These are phyloP conservation scores for Dicaeum eximium DNA, from an alignment of 2,113 vertebrate genomes.

Conservation along the genomic window DNA sequence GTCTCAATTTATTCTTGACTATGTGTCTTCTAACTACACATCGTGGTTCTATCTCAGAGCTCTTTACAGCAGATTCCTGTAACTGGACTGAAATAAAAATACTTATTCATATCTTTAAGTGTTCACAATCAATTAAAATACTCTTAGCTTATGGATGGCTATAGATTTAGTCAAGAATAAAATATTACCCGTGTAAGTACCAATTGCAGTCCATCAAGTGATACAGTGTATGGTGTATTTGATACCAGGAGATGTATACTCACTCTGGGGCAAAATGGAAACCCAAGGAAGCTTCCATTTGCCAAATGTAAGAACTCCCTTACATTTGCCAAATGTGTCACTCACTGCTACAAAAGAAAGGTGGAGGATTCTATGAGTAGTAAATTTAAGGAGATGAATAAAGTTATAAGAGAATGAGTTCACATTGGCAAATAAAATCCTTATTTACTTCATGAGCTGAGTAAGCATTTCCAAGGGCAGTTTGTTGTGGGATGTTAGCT, in stretches of 20 bases:
- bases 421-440: background rate
- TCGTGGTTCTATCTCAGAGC: background rate
- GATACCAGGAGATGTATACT: background rate
- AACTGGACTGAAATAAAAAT: background rate
- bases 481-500: background rate
- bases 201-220: background rate
- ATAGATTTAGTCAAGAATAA: background rate
- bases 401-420: background rate
- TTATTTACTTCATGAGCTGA: background rate
- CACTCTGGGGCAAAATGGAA: background rate
- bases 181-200: background rate
- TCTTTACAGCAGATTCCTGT: background rate
- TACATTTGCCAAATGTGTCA: background rate
- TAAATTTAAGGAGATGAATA: background rate
- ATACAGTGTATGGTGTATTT: background rate
- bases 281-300: background rate
- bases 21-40: background rate
- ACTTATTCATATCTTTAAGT: background rate
- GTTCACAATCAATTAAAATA: background rate
- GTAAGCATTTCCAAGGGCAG: background rate
- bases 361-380: background rate
- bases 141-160: background rate
- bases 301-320: background rate
- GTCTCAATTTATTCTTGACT: background rate
- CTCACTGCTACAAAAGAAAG: background rate